Evolutionary conservation across 2,113 vertebrate genomes (phyloP).

Genomic region (Syrmaticus mikado): DNA sequence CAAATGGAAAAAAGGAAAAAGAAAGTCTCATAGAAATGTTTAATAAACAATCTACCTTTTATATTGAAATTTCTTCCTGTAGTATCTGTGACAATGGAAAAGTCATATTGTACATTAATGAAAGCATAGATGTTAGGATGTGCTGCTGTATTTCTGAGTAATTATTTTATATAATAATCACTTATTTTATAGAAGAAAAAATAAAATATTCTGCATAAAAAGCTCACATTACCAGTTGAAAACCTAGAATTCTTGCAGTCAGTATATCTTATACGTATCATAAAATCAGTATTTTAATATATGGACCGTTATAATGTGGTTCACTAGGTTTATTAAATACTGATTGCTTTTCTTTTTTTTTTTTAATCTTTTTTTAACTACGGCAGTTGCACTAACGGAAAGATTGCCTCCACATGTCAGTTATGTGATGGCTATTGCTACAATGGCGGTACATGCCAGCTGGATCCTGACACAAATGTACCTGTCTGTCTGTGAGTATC

Average conservation of each 20-base stretch:
- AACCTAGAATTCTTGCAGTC: neutral
- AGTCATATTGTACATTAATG: fast-evolving
- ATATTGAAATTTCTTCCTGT: neutral
- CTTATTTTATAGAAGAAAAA: neutral
- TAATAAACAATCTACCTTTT: neutral
- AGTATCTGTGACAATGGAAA: neutral
- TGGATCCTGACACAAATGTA: conserved; percentile 94
- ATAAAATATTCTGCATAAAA: neutral
- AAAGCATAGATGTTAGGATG: neutral
- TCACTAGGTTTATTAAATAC: neutral
- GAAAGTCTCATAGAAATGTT: neutral
- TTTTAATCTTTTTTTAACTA: neutral
- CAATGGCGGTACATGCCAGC: conserved; percentile 95
- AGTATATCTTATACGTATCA: neutral
- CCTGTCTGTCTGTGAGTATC: conserved; percentile 98
- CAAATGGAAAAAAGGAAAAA: neutral
- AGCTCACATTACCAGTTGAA: neutral
- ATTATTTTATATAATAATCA: neutral
- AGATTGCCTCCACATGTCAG: conserved; percentile 95
- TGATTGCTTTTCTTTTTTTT: neutral
- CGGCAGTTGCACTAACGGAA: conserved; percentile 94
- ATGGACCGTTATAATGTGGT: neutral
- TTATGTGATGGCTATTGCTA: conserved; percentile 99
- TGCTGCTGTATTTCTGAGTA: neutral
- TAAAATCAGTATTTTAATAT: neutral